A percentile compares a stretch with the other conserved stretches of the same genome.
These are phyloP conservation scores for Petrocephalus schoutedeni DNA, from an alignment of 2,797 vertebrate species.

Conservation along the genomic window DNA sequence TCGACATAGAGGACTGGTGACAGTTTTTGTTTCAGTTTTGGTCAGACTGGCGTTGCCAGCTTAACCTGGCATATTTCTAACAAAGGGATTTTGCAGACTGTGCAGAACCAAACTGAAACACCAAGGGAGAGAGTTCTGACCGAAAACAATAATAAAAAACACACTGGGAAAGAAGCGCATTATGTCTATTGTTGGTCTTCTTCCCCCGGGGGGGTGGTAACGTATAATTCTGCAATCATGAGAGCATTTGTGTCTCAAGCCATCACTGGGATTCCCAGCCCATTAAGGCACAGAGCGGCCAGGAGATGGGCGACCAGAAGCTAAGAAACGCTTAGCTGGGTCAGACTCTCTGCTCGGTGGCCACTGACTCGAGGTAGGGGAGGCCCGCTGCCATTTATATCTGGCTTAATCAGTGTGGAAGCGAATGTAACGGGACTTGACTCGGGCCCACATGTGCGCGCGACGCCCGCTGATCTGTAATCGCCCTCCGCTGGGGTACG, in stretches of 20 bases:
- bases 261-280: neutral
- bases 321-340: neutral
- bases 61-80: neutral
- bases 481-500: slow-evolving; percentile 60
- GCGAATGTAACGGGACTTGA: slow-evolving; percentile 57
- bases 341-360: slow-evolving; percentile 11
- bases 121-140: neutral
- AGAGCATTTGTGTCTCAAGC: neutral
- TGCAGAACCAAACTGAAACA: neutral
- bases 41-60: neutral
- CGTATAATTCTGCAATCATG: neutral
- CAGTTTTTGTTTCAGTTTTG: neutral
- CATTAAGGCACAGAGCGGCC: neutral
- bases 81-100: neutral
- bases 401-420: slow-evolving; percentile 54
- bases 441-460: slow-evolving; percentile 68
- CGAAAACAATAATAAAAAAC: neutral
- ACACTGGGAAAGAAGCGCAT: neutral
- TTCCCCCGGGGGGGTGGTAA: neutral
- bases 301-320: neutral
- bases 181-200: neutral
- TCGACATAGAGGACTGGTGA: neutral
- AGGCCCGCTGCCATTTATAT: slow-evolving; percentile 52
- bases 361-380: slow-evolving; percentile 8
- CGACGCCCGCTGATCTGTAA: slow-evolving; percentile 71